These are phyloP conservation scores for Helicoverpa zea DNA, from an alignment of 1,140 invertebrate species.

Conservation along the genomic window DNA sequence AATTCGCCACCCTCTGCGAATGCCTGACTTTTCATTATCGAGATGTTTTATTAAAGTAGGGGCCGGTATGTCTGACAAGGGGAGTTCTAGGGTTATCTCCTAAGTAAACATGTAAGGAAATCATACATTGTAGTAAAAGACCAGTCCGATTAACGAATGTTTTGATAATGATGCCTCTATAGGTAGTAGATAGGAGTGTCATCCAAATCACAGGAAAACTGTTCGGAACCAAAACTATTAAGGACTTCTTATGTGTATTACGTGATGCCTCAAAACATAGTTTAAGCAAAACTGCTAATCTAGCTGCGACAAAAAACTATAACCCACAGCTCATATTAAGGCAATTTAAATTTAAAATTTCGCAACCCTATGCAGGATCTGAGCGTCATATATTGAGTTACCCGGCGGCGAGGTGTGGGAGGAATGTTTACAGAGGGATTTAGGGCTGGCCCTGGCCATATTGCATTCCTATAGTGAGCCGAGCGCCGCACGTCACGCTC, in stretches of 20 bases:
- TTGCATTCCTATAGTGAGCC: conserved; percentile 77
- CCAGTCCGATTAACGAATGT: not conserved
- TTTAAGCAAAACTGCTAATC: no score
- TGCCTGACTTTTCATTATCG: conserved; percentile 87
- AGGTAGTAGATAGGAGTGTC: not conserved
- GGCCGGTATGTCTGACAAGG: conserved; percentile 65
- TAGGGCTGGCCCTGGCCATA: conserved; percentile 69
- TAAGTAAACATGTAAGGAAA: conserved; percentile 23
- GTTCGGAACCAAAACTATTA: no score
- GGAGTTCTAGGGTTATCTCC: conserved; percentile 76
- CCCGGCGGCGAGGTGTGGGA: conserved; percentile 69
- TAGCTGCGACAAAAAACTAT: no score
- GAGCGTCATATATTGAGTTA: conserved; percentile 74
- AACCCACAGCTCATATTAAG: not conserved
- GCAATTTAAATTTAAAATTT: conserved; percentile 39
- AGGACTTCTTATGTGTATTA: no score
- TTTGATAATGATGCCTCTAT: not conserved
- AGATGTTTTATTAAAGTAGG: conserved; percentile 86
- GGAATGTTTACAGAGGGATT: conserved; percentile 83
- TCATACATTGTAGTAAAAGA: not conserved
- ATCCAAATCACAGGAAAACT: no score
- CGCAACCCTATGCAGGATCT: conserved; percentile 67
- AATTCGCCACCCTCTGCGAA: conserved; percentile 83
- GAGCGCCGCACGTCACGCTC: conserved; percentile 48
- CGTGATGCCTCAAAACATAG: no score